Conservation (phyloP, 2,797 vertebrate species). For the Pempheris klunzingeri region DNA sequence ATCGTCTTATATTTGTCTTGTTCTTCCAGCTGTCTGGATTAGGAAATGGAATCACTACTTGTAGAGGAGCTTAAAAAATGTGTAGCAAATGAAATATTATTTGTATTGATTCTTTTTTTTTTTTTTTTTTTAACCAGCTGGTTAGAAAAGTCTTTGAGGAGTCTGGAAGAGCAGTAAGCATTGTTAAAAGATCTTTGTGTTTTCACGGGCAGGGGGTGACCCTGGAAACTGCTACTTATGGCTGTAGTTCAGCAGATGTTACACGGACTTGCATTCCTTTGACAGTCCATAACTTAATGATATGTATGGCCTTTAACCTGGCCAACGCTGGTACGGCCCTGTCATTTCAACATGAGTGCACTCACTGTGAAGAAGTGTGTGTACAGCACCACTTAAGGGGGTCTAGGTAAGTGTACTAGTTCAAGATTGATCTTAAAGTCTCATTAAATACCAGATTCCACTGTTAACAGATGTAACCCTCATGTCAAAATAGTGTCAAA, state of each 20-base stretch:
- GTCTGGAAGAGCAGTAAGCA: no score
- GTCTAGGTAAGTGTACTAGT: neutral
- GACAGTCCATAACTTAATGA: neutral
- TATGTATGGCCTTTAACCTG: neutral
- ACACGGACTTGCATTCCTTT: neutral
- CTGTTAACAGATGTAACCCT: neutral
- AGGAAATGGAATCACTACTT: no score
- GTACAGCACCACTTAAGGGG: neutral
- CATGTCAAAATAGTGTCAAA: neutral
- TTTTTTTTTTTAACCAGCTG: no score
- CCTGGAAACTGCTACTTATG: neutral
- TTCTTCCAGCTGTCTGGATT: no score
- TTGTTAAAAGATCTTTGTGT: no score
- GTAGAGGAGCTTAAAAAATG: no score
- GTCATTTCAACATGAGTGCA: conserved; percentile 24
- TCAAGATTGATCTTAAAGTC: neutral
- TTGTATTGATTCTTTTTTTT: no score
- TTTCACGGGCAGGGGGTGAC: no score
- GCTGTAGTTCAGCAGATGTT: neutral
- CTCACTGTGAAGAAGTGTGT: neutral
- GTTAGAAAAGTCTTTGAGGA: no score
- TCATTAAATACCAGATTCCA: neutral
- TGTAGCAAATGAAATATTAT: no score
- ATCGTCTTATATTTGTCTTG: no score
- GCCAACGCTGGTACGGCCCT: conserved; percentile 1